Percentiles rank a stretch among this genome's conserved stretches.
These are phyloP conservation scores for Phyllotreta cruciferae DNA, from an alignment of 2,888 invertebrate species.

Conservation along the genomic window DNA sequence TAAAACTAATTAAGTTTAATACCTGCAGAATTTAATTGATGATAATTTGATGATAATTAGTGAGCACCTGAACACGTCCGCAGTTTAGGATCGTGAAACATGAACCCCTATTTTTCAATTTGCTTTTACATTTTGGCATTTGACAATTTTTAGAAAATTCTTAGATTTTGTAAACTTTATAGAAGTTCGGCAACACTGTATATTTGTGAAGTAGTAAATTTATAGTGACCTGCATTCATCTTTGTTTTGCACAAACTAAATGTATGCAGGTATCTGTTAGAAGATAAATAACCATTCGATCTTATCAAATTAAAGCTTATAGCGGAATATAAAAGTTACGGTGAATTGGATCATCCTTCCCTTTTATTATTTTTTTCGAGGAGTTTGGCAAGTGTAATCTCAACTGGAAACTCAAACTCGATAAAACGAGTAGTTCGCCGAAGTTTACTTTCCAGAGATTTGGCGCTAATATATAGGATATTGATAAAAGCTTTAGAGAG, in stretches of 20 bases:
- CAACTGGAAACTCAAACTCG: conserved; percentile 2
- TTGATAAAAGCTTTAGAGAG: not conserved
- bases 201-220: no score
- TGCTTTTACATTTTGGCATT: not conserved
- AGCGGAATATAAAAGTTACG: conserved; percentile 3
- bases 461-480: not conserved
- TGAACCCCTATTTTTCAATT: not conserved
- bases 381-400: conserved; percentile 10
- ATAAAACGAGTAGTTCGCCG: conserved; percentile 1
- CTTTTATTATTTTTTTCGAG: not conserved
- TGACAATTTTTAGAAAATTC: no score
- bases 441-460: conserved; percentile 6
- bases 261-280: not conserved
- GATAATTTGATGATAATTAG: no score
- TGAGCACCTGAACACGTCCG: no score
- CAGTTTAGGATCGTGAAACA: no score
- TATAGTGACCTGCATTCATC: no score
- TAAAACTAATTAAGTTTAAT: no score
- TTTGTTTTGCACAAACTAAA: no score
- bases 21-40: no score
- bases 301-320: conserved; percentile 10
- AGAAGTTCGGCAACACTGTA: no score
- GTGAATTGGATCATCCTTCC: not conserved
- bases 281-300: not conserved
- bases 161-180: no score